A percentile compares a stretch with the other conserved stretches of the same genome.
Evolutionary conservation across 2,888 invertebrate species (phyloP).

Genomic region (Amphipyra tragopoginis): DNA sequence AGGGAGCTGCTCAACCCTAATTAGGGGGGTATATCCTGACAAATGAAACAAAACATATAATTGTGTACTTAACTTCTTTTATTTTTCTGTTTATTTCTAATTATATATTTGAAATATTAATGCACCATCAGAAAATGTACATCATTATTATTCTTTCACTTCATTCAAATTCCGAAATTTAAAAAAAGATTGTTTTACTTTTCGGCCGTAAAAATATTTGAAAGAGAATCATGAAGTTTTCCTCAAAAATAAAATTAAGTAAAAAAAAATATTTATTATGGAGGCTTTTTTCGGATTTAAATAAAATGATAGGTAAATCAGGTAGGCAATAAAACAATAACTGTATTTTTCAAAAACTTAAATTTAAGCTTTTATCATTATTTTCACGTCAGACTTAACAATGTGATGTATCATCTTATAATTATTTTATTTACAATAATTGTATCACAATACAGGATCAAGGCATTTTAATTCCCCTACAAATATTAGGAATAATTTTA

Average conservation of each 20-base stretch:
- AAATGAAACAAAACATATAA: slow-evolving; percentile 61
- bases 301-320: slow-evolving; percentile 33
- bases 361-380: slow-evolving; percentile 15
- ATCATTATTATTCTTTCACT: slow-evolving; percentile 15
- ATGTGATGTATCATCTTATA: slow-evolving; percentile 56
- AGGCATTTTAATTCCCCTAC: slow-evolving; percentile 69
- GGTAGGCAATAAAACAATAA: slow-evolving; percentile 6
- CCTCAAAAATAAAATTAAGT: neutral
- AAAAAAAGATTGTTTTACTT: neutral
- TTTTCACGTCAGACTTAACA: slow-evolving; percentile 47
- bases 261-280: neutral
- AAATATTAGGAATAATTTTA: neutral
- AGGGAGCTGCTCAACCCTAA: too few species aligned
- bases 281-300: neutral
- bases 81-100: slow-evolving; percentile 61
- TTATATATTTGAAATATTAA: slow-evolving; percentile 58
- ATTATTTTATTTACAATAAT: slow-evolving; percentile 69
- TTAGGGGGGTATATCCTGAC: too few species aligned
- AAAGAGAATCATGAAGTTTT: too few species aligned
- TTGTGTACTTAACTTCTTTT: slow-evolving; percentile 67
- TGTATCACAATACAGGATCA: slow-evolving; percentile 81
- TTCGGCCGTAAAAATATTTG: too few species aligned
- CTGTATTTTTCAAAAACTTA: slow-evolving; percentile 6
- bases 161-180: slow-evolving; percentile 3
- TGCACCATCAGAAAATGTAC: slow-evolving; percentile 53